These are phyloP conservation scores for Polypterus senegalus DNA, from an alignment of 2,113 vertebrate genomes.

Conservation along the genomic window DNA sequence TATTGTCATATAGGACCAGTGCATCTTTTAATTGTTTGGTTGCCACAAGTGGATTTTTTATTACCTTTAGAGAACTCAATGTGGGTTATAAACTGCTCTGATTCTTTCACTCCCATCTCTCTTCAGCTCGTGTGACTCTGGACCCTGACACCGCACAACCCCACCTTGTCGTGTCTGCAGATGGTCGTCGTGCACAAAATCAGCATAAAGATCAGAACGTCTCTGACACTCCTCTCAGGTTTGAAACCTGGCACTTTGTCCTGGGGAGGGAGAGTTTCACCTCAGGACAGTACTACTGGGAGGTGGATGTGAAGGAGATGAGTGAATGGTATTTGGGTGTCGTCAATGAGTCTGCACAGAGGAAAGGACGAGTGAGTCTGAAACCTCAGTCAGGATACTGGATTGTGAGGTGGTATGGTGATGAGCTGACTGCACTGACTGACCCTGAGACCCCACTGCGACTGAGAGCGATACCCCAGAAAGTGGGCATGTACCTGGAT, in stretches of 20 bases:
- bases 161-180: slow-evolving; percentile 24
- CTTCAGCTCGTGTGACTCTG: slow-evolving; percentile 21
- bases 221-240: slow-evolving; percentile 16
- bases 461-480: slow-evolving; percentile 11
- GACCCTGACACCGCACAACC: slow-evolving; percentile 31
- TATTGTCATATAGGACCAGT: too few species aligned
- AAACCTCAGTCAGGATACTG: slow-evolving; percentile 22
- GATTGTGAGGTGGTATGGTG: slow-evolving; percentile 23
- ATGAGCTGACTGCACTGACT: slow-evolving; percentile 28
- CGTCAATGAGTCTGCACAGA: slow-evolving; percentile 17
- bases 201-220: slow-evolving; percentile 10
- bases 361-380: slow-evolving; percentile 22
- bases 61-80: too few species aligned
- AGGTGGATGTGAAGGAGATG: slow-evolving; percentile 24
- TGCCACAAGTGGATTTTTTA: too few species aligned
- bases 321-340: slow-evolving; percentile 30
- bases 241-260: slow-evolving; percentile 25
- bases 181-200: slow-evolving; percentile 22
- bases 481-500: slow-evolving; percentile 26
- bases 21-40: too few species aligned
- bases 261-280: slow-evolving; percentile 22
- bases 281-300: slow-evolving; percentile 29
- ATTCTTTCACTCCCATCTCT: background rate
- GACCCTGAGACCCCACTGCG: slow-evolving; percentile 17
- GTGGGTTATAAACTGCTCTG: too few species aligned